These are phyloP conservation scores for Marronus borbonicus DNA, from an alignment of 2,888 invertebrate genomes.

Conservation along the genomic window DNA sequence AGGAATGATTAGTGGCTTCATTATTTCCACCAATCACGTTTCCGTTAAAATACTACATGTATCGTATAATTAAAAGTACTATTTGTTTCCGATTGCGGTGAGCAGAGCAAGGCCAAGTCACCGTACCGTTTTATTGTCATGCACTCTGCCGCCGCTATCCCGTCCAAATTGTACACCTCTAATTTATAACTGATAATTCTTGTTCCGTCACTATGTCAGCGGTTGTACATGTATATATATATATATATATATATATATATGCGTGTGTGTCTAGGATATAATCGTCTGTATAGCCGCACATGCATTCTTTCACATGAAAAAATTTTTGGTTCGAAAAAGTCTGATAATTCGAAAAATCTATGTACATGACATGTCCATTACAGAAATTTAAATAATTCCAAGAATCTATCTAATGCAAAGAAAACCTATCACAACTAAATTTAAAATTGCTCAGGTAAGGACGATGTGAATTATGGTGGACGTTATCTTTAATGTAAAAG, in stretches of 20 bases:
- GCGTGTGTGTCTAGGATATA: neutral
- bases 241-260: too few species aligned
- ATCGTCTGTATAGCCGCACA: neutral
- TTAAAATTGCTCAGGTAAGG: too few species aligned
- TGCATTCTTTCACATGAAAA: neutral
- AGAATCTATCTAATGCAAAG: too few species aligned
- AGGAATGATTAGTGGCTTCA: slow-evolving; percentile 69
- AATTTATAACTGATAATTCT: slow-evolving; percentile 49
- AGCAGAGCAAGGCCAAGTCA: slow-evolving; percentile 51
- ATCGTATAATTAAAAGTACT: slow-evolving; percentile 68
- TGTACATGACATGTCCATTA: too few species aligned
- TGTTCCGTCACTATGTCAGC: too few species aligned
- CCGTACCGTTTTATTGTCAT: slow-evolving; percentile 62
- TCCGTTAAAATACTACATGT: slow-evolving; percentile 66
- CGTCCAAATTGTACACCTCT: slow-evolving; percentile 59
- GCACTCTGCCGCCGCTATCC: slow-evolving; percentile 59
- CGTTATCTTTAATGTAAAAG: too few species aligned
- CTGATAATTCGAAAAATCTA: too few species aligned
- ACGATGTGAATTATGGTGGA: too few species aligned
- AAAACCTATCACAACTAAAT: too few species aligned
- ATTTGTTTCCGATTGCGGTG: slow-evolving; percentile 63
- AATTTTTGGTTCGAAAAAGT: too few species aligned
- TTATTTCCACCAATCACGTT: slow-evolving; percentile 69
- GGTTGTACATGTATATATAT: too few species aligned
- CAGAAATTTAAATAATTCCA: too few species aligned